These are phyloP conservation scores for Rosalia funebris DNA, from an alignment of 2,888 invertebrate genomes.

Conservation along the genomic window DNA sequence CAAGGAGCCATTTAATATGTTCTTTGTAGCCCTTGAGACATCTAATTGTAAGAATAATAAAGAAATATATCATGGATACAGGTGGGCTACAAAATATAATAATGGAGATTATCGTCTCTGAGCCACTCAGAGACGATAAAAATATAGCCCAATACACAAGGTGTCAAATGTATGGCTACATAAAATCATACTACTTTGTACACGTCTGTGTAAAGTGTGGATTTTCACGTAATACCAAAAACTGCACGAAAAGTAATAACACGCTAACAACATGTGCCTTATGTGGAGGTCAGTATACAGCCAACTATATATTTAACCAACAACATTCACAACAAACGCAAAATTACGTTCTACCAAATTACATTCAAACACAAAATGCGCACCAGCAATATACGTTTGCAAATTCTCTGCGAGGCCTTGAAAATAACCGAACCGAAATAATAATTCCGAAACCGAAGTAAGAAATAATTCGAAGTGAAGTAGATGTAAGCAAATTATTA, in stretches of 20 bases:
- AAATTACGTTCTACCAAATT: no score
- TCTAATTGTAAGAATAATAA: constrained; percentile 36
- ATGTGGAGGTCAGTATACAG: neutral
- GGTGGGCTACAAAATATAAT: neutral
- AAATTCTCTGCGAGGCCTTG: no score
- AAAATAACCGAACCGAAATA: no score
- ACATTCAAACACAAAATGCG: no score
- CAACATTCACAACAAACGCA: no score
- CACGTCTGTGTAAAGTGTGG: constrained; percentile 30
- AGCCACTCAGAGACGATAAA: constrained; percentile 3
- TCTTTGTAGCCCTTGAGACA: constrained; percentile 38
- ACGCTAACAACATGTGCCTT: neutral
- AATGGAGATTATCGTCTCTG: constrained; percentile 2
- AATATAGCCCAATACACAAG: constrained; percentile 29
- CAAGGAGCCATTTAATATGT: constrained; percentile 34
- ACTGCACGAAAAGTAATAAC: constrained; percentile 2
- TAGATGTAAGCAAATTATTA: no score
- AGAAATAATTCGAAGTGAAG: no score
- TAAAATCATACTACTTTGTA: constrained; percentile 29
- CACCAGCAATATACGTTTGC: no score
- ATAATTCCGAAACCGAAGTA: no score
- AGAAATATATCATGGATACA: constrained; percentile 30
- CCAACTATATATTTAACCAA: neutral
- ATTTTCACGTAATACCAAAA: constrained; percentile 22
- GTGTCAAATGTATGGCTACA: constrained; percentile 48